Evolutionary conservation across 1,140 invertebrate species (phyloP).

Genomic region (Hyles vespertilio): DNA sequence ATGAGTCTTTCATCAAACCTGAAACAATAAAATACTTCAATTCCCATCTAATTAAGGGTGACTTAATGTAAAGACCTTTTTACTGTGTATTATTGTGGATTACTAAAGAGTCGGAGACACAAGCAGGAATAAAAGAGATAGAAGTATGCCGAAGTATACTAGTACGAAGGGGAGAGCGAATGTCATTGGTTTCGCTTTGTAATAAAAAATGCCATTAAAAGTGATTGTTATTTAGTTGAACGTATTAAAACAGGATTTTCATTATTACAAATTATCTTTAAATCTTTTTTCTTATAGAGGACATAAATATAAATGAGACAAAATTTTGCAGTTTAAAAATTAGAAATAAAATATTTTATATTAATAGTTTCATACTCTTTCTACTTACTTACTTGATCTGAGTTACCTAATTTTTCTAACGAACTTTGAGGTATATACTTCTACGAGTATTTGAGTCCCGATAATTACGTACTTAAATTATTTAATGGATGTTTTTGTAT

Average conservation of each 20-base stretch:
- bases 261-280: not conserved
- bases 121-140: constrained; percentile 3
- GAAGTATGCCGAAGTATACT: not conserved
- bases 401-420: too few relatives aligned
- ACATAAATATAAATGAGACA: too few relatives aligned
- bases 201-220: constrained; percentile 16
- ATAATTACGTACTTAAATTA: too few relatives aligned
- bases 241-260: constrained; percentile 10
- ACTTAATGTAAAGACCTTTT: constrained; percentile 8
- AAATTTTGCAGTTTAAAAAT: too few relatives aligned
- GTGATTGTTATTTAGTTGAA: constrained; percentile 35
- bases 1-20: too few relatives aligned
- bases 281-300: too few relatives aligned
- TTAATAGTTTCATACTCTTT: too few relatives aligned
- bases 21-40: not conserved
- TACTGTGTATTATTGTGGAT: constrained; percentile 16
- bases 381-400: too few relatives aligned
- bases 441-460: too few relatives aligned
- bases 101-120: not conserved
- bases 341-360: too few relatives aligned
- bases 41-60: constrained; percentile 5
- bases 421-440: too few relatives aligned
- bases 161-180: constrained; percentile 3
- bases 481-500: too few relatives aligned
- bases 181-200: constrained; percentile 12